Base-by-base conservation (phyloP, 1,140 invertebrate genomes). In the Polypedilum pembai region DNA sequence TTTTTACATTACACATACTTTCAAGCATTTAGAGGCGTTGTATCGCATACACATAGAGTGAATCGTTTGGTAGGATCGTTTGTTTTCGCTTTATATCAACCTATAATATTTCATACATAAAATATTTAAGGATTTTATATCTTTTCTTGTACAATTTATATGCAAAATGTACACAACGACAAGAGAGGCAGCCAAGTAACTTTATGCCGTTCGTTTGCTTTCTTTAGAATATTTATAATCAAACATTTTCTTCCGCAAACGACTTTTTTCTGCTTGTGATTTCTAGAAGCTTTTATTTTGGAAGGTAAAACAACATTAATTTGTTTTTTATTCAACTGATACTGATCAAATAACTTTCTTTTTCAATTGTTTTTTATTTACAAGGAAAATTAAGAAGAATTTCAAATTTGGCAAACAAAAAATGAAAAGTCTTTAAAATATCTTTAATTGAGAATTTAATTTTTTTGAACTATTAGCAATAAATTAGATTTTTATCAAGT, bases 41-140 rank as follows among this genome's bases (percentile, higher is more conserved):
- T n/a, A 56, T 56, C 45, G 45, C 4, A 33, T 33, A 33, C 24
- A 33, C 24, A 33, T 33, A 56, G n/a, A 17, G 45, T 7, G 17
- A 69, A 18, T 20, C 17, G 20, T 18, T 15, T 56, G 17, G 65
- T 10, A 69, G 65, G 65, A 69, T 69, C 65, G 24, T 33, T 33
- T 33, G 24, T 5, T 33, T 33, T 33, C 24, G 24, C 5, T 69
- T 69, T 69, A 69, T 12, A 20, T 69, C 18, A 18, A 69, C 65
- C 20, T 18, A 21, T 21, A 69, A 69, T 69, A 69, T 69, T 69
- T 69, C 65, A 69, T 69, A 69, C 65, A 69, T 69, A 69, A 69
- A 69, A 69, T 69, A 69, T 69, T 69, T 69, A 69, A 69, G 65
- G 65, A 21, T 21, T 69, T 69, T 69, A 69, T 69, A 69, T 20